A percentile compares a stretch with the other conserved stretches of the same genome.
Conservation (phyloP, 2,797 vertebrate species). For the Tapera naevia region DNA sequence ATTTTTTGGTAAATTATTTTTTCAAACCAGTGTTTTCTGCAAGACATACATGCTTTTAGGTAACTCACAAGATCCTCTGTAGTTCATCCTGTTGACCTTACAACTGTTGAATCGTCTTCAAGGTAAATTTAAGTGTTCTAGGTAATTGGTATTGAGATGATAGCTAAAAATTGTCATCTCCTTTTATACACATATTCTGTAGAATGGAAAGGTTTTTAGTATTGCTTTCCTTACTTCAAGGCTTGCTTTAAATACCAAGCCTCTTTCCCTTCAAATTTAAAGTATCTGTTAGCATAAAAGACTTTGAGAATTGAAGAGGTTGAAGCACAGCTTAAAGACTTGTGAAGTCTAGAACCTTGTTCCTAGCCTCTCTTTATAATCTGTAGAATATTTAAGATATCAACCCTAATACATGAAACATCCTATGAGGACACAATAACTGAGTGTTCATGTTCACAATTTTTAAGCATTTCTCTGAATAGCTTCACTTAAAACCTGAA, state of each 20-base stretch:
- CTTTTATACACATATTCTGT: neutral
- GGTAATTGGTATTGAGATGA: neutral
- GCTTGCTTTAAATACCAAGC: neutral
- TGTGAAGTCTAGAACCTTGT: neutral
- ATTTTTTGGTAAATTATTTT: neutral
- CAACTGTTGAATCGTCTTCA: neutral
- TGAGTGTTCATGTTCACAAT: neutral
- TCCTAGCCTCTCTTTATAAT: neutral
- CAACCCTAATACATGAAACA: neutral
- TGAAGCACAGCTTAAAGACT: neutral
- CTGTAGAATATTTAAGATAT: neutral
- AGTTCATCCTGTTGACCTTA: neutral
- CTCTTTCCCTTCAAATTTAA: neutral
- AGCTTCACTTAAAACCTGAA: neutral
- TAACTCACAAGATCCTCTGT: neutral
- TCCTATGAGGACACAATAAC: neutral
- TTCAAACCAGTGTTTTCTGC: neutral
- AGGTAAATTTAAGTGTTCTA: neutral
- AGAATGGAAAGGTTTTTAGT: neutral
- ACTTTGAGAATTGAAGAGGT: neutral
- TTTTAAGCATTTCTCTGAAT: neutral
- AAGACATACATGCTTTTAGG: rapidly evolving
- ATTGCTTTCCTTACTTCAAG: neutral
- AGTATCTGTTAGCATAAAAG: neutral
- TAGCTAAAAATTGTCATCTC: neutral